Conservation (phyloP, 35 echinoderm and acorn worm genomes). For the Ptychodera flava region DNA sequence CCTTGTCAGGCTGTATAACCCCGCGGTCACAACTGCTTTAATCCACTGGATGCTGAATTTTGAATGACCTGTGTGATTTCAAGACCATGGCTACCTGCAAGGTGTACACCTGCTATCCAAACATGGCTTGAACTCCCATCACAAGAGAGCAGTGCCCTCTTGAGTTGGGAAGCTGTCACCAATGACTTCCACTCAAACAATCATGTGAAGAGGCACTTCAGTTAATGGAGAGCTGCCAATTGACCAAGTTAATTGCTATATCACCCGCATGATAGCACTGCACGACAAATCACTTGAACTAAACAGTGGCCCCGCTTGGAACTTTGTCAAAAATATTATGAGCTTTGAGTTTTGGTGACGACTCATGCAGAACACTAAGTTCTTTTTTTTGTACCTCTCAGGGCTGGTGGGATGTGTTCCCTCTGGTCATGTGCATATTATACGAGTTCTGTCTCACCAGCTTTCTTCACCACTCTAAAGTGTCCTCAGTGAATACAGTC, state of each 20-base stretch:
- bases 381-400: not conserved
- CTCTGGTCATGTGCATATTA: not conserved
- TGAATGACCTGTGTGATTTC: no score
- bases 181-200: not conserved
- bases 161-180: not conserved
- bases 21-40: no score
- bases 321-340: slow-evolving; percentile 2
- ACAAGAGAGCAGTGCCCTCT: not conserved
- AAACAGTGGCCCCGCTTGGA: not conserved
- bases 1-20: no score
- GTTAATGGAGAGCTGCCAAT: not conserved
- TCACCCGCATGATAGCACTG: not conserved
- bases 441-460: not conserved
- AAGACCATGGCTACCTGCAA: not conserved
- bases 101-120: not conserved
- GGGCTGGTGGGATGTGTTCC: not conserved
- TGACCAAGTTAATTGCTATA: not conserved
- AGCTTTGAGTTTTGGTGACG: not conserved
- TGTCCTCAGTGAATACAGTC: no score
- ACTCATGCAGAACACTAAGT: not conserved
- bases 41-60: no score
- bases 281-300: not conserved
- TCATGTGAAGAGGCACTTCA: not conserved
- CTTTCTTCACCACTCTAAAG: no score
- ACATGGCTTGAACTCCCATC: not conserved